Evolutionary conservation across 2,113 vertebrate genomes (phyloP).

Genomic region (Myocastor coypus): DNA sequence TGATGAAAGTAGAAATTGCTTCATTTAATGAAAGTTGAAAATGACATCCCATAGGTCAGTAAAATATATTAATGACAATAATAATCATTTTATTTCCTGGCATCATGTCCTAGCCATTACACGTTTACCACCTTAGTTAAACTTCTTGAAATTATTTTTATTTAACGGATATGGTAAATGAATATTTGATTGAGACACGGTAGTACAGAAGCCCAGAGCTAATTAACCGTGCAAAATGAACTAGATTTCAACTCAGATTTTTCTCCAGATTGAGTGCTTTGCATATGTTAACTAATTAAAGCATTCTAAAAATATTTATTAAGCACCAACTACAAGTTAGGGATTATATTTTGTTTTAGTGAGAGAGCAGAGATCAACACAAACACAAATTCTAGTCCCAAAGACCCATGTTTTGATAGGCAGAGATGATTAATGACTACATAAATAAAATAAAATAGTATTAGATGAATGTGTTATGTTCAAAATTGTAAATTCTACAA

Average conservation of each 20-base stretch:
- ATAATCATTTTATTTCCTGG: not conserved
- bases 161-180: not conserved
- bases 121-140: not conserved
- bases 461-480: not conserved
- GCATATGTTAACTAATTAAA: not conserved
- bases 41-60: not conserved
- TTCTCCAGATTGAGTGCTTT: not conserved
- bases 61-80: conserved; percentile 41
- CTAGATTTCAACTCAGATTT: not conserved
- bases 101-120: not conserved
- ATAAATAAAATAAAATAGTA: not conserved
- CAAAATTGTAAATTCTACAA: not conserved
- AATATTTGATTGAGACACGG: not conserved
- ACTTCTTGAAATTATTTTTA: not conserved
- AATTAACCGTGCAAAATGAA: not conserved
- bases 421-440: not conserved
- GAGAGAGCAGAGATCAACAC: not conserved
- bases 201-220: not conserved
- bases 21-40: not conserved
- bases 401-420: not conserved
- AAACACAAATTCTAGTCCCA: not conserved
- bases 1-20: not conserved
- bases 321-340: not conserved
- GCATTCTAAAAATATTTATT: not conserved
- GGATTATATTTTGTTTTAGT: not conserved